Conservation (phyloP, 1,140 invertebrate species). For the Ostrea denselamellosa region DNA sequence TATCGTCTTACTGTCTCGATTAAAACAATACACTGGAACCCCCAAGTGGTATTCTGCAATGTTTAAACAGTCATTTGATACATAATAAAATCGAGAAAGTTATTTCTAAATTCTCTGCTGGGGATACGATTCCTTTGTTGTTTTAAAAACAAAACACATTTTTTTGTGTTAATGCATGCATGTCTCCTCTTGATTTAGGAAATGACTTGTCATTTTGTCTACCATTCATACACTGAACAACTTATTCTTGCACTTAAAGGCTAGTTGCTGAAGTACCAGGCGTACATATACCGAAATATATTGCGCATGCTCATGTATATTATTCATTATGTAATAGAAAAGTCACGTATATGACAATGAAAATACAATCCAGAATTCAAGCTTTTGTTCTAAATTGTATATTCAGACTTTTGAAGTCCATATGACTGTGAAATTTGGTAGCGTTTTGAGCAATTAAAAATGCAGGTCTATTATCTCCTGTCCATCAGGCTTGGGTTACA, state of each 20-base stretch:
- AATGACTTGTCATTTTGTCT: conserved; percentile 21
- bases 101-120: conserved; percentile 9
- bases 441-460: neutral
- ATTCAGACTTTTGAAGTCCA: neutral
- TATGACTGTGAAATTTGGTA: neutral
- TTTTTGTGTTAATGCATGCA: neutral
- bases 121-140: neutral
- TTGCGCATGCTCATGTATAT: neutral
- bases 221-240: neutral
- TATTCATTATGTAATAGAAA: neutral
- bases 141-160: neutral
- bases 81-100: conserved; percentile 12
- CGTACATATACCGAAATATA: neutral
- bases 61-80: conserved; percentile 28
- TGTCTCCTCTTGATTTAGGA: neutral
- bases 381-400: neutral
- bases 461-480: neutral
- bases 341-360: neutral
- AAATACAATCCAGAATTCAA: neutral
- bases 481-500: neutral
- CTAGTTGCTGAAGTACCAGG: neutral
- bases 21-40: conserved; percentile 6
- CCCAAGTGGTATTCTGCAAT: conserved; percentile 7
- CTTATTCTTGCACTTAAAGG: neutral
- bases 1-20: conserved; percentile 2